phyloP scores from a whole-genome alignment of 2,797 vertebrate species.

The Betta splendens region DNA sequence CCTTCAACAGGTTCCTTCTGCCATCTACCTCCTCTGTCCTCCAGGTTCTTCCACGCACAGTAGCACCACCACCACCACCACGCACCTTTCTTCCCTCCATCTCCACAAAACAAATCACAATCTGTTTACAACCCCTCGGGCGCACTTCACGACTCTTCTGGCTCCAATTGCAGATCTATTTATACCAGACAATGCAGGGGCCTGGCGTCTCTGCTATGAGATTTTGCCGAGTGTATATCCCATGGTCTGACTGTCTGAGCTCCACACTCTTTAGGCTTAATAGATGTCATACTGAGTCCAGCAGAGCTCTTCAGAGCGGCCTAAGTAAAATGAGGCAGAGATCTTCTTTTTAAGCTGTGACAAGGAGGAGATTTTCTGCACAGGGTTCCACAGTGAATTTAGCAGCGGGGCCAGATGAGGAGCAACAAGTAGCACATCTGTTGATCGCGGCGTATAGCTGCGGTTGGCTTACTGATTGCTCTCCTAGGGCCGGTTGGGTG shows the following conservation, averaged over 20 bases:
- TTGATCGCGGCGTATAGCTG: slow-evolving; percentile 43
- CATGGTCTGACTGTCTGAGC: slow-evolving; percentile 56
- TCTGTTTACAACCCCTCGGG: slow-evolving; percentile 74
- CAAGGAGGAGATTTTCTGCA: slow-evolving; percentile 31
- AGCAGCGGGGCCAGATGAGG: slow-evolving; percentile 38
- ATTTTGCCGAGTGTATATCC: slow-evolving; percentile 44
- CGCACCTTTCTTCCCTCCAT: slow-evolving; percentile 47
- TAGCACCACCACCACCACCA: slow-evolving; percentile 37
- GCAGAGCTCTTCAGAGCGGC: slow-evolving; percentile 23
- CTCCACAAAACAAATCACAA: slow-evolving; percentile 71
- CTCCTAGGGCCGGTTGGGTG: slow-evolving; percentile 30
- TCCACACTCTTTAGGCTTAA: slow-evolving; percentile 60
- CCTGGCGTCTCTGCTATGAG: slow-evolving; percentile 65
- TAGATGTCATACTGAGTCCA: slow-evolving; percentile 56
- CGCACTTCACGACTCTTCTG: slow-evolving; percentile 67
- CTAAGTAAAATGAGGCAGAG: slow-evolving; percentile 15
- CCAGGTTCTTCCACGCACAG: slow-evolving; percentile 13
- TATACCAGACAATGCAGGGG: slow-evolving; percentile 71
- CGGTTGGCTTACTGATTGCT: slow-evolving; percentile 27
- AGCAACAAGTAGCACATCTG: slow-evolving; percentile 70
- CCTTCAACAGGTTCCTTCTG: slow-evolving; percentile 6
- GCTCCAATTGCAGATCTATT: slow-evolving; percentile 73
- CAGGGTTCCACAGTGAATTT: slow-evolving; percentile 46
- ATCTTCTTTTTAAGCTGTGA: slow-evolving; percentile 7
- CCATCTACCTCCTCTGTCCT: slow-evolving; percentile 14